phyloP scores from a whole-genome alignment of 2,797 vertebrate genomes.

The Hirundo rustica region DNA sequence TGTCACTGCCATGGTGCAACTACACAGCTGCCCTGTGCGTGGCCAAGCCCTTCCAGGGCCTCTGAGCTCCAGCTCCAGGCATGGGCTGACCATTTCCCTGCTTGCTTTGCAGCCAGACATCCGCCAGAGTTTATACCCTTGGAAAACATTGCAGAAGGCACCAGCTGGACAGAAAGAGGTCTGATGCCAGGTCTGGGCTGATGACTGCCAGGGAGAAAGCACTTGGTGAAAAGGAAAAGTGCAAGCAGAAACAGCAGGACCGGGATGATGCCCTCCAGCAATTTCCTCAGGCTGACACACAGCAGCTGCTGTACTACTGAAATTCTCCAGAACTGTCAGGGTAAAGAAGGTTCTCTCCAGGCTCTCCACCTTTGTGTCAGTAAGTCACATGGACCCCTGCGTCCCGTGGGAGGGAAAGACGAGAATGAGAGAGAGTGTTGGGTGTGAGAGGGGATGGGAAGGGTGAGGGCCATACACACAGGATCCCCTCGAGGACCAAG shows the following conservation, averaged over 20 bases:
- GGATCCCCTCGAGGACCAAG: constrained; percentile 81
- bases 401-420: constrained; percentile 79
- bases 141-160: constrained; percentile 76
- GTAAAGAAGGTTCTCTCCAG: neutral
- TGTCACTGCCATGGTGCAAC: neutral
- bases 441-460: neutral
- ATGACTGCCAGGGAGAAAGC: neutral
- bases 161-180: constrained; percentile 33
- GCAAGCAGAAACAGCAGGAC: neutral
- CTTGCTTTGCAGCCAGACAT: constrained; percentile 77
- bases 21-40: constrained; percentile 68
- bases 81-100: constrained; percentile 75
- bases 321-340: neutral
- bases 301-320: rapidly evolving
- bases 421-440: neutral
- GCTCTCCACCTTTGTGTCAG: constrained; percentile 80
- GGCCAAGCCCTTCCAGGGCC: constrained; percentile 70
- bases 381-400: constrained; percentile 70
- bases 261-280: rapidly evolving
- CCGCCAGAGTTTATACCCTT: constrained; percentile 74
- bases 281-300: neutral
- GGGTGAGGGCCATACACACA: constrained; percentile 68
- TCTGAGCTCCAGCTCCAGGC: constrained; percentile 73
- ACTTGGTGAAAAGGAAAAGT: neutral
- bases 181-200: neutral